phyloP scores from a whole-genome alignment of 2,113 vertebrate genomes.

The Clinocottus analis region DNA sequence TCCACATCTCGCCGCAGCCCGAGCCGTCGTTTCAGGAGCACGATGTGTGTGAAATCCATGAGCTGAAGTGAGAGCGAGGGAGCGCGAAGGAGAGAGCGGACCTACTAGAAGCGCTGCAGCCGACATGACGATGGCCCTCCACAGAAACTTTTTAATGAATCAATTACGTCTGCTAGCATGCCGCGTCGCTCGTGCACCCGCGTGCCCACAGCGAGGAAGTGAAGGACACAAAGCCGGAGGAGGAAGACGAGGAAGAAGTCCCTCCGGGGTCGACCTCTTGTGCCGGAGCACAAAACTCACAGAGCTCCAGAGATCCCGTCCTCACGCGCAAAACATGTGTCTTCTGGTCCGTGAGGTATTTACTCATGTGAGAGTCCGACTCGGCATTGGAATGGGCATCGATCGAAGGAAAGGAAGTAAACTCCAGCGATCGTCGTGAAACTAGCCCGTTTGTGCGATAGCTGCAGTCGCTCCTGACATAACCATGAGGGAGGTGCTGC shows the following conservation, averaged over 20 bases:
- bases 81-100: constrained; percentile 36
- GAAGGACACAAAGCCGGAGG: background rate
- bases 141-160: constrained; percentile 17
- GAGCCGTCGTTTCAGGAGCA: constrained; percentile 47
- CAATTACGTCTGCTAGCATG: constrained; percentile 4
- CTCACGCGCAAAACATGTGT: no score
- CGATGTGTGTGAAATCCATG: constrained; percentile 30
- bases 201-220: background rate
- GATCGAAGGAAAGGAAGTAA: no score
- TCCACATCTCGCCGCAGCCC: constrained; percentile 47
- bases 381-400: no score
- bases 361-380: no score
- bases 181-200: background rate
- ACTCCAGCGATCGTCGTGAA: no score
- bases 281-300: background rate
- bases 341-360: no score
- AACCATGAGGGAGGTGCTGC: no score
- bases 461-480: no score
- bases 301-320: no score
- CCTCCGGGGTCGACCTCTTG: background rate
- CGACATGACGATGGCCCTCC: constrained; percentile 35
- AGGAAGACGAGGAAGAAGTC: background rate
- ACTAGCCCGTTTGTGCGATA: no score
- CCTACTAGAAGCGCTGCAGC: constrained; percentile 50
- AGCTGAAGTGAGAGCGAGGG: constrained; percentile 28